Evolutionary conservation across 2,797 vertebrate species (phyloP), one percentile per base, ranked within the genome.

Genomic region (Hydrocynus forskahlii): DNA sequence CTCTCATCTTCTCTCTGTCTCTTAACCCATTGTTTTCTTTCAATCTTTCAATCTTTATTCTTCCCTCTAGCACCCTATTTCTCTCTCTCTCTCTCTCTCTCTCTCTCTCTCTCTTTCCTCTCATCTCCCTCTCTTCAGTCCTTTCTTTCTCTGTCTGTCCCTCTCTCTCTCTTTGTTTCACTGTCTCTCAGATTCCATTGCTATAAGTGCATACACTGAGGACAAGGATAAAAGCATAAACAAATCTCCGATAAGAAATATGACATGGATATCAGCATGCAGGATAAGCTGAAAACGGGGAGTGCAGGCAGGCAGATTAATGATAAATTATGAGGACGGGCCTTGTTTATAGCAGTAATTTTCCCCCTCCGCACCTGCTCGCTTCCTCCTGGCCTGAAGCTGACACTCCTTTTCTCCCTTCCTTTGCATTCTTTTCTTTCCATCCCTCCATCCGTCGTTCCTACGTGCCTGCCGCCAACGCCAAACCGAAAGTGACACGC

Each of bases 171-270:
- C 62, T 35, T 16, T 35, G 25, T 35, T 60, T 76, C 79, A 23
- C 50, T 74, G 77, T 59, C 74, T 83, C 81, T 86, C 66, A 86
- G 88, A 89, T 91, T 88, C 90, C 90, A 87, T 85, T 89, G 87
- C 89, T 85, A 85, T 91, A 88, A 90, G 90, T 90, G 91, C 88
- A 87, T 87, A 90, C 89, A 88, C 90, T 88, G 89, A 89, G 92
- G 92, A 92, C 91, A 91, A 93, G 92, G 91, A 93, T 93, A 93
- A 94, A 93, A 92, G 90, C 92, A 93, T 93, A 93, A 94, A 95
- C 93, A 94, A 93, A 94, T 92, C 89, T 92, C 89, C 38, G 93
- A 93, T 95, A 94, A 94, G 93, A 95, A 94, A 93, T 94, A 93
- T 92, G 92, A 93, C 92, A 93, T 91, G 91, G 91, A 92, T 94